Evolutionary conservation across 1,140 invertebrate species (phyloP).

Genomic region (Lepidurus packardi): DNA sequence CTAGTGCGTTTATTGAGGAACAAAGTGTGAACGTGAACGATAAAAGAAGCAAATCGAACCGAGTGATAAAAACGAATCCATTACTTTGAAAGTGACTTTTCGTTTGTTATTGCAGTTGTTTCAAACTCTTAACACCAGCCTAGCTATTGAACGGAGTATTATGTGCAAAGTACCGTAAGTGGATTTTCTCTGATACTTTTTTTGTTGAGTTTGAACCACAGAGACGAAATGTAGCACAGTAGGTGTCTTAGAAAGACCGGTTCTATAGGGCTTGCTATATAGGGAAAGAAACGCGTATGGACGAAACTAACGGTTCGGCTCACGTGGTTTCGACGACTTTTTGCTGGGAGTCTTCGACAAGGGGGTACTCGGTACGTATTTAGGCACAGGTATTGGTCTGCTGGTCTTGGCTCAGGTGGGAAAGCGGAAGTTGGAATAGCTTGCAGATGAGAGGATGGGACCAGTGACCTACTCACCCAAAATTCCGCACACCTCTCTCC

Average conservation of each 20-base stretch:
- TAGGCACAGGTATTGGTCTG: background rate
- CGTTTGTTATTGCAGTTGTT: too few species aligned
- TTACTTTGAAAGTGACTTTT: too few species aligned
- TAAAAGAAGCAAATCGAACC: too few species aligned
- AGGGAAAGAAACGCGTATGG: background rate
- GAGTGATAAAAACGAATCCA: too few species aligned
- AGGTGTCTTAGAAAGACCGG: background rate
- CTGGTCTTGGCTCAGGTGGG: background rate
- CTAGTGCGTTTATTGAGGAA: too few species aligned
- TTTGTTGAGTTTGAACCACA: background rate
- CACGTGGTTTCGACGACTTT: conserved; percentile 12
- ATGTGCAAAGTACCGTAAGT: conserved; percentile 17
- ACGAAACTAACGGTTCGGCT: background rate
- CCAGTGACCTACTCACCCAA: conserved; percentile 17
- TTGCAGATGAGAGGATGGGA: conserved; percentile 13
- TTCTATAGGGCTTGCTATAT: background rate
- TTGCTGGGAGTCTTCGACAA: background rate
- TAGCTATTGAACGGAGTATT: conserved; percentile 5
- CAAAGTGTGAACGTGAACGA: too few species aligned
- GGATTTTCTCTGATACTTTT: background rate
- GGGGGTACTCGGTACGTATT: background rate
- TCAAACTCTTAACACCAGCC: too few species aligned
- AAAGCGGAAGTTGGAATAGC: conserved; percentile 8
- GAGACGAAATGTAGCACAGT: too few species aligned
- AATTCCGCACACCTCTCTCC: background rate